Evolutionary conservation across 2,888 invertebrate species (phyloP).

Genomic region (Galeruca laticollis): DNA sequence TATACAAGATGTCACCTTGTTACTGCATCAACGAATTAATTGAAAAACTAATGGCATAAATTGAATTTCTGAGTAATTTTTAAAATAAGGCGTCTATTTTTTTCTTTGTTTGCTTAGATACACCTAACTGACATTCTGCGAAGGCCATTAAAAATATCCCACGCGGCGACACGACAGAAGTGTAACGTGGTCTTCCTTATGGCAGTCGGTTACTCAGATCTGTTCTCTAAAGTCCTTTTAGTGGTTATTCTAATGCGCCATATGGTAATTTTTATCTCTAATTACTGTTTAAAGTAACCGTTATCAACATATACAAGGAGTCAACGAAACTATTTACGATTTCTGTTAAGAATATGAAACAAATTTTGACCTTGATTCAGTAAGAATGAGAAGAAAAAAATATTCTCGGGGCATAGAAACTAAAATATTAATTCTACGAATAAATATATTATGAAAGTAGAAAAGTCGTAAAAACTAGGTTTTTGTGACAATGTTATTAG

Average conservation of each 20-base stretch:
- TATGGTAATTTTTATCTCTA: not conserved
- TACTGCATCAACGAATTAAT: not conserved
- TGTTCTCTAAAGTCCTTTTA: not conserved
- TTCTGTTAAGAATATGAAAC: too few species aligned
- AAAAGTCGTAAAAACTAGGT: too few species aligned
- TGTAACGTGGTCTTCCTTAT: not conserved
- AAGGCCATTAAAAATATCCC: not conserved
- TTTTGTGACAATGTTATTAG: too few species aligned
- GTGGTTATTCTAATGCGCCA: not conserved
- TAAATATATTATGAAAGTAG: too few species aligned
- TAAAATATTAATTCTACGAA: too few species aligned
- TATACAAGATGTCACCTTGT: not conserved
- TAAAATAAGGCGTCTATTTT: too few species aligned
- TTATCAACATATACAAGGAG: not conserved
- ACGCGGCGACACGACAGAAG: slow-evolving; percentile 1
- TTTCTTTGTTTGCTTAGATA: slow-evolving; percentile 1
- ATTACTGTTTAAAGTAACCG: not conserved
- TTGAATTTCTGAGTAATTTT: too few species aligned
- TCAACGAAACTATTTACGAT: not conserved
- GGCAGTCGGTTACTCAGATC: not conserved
- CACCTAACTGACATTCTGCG: not conserved
- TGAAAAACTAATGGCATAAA: too few species aligned
- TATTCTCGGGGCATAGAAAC: too few species aligned
- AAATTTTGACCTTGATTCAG: too few species aligned
- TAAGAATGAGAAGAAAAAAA: too few species aligned